Conservation (phyloP, 2,888 invertebrate species). For the Rhopalosiphum nymphaeae region DNA sequence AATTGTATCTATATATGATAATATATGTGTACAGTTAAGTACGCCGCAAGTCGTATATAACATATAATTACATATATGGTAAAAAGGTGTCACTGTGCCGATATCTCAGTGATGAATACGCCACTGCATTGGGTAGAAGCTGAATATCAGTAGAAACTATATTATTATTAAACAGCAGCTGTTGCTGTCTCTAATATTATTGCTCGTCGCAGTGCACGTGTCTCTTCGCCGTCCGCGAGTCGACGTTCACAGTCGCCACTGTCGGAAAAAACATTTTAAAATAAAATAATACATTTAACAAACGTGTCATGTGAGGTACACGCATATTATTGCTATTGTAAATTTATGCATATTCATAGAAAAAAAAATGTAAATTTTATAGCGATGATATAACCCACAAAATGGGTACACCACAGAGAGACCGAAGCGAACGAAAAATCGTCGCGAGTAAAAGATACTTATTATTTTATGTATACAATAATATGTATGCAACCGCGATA, state of each 20-base stretch:
- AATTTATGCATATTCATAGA: background rate
- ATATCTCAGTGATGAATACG: background rate
- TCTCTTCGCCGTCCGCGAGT: background rate
- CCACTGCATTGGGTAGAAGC: background rate
- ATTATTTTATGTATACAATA: background rate
- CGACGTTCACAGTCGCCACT: background rate
- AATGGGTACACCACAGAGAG: background rate
- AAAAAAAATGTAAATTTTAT: background rate
- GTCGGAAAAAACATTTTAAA: background rate
- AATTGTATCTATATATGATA: background rate
- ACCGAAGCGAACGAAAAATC: background rate
- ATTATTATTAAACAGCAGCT: constrained; percentile 1
- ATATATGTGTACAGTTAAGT: background rate
- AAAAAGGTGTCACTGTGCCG: background rate
- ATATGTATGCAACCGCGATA: background rate
- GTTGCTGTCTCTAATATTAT: background rate
- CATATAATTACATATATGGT: background rate
- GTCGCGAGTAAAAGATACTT: background rate
- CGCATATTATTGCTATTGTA: background rate
- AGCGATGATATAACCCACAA: background rate
- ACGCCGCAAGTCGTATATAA: background rate
- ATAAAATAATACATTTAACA: background rate
- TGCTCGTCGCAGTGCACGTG: background rate
- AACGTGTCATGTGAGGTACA: background rate
- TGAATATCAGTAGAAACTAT: background rate